A percentile compares a stretch with the other conserved stretches of the same genome.
These are phyloP conservation scores for Serranochromis macrocephalus DNA, from an alignment of 2,113 vertebrate species.

Conservation along the genomic window DNA sequence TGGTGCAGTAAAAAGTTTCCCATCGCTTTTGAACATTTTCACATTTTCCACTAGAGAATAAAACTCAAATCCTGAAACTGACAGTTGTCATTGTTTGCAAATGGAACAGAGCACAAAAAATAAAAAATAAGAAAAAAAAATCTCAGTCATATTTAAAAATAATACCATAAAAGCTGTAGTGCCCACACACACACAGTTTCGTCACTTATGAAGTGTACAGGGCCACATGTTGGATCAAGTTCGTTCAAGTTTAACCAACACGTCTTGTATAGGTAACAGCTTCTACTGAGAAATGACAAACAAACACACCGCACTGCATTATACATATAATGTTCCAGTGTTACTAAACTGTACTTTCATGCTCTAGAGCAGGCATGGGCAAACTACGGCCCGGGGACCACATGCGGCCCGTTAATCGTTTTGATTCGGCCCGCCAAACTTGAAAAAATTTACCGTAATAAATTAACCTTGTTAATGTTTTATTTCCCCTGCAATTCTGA, in stretches of 20 bases:
- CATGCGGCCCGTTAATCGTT: no score
- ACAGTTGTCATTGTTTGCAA: constrained; percentile 15
- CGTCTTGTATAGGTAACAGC: background rate
- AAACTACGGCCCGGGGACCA: no score
- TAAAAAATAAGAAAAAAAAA: background rate
- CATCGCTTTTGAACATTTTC: constrained; percentile 30
- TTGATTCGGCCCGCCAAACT: no score
- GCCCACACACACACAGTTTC: background rate
- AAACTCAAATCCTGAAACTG: background rate
- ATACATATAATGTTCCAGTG: background rate
- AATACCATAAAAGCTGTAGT: background rate
- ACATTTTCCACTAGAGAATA: constrained; percentile 41
- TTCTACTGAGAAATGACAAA: background rate
- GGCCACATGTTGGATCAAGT: background rate
- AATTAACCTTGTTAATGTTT: no score
- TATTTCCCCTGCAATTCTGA: no score
- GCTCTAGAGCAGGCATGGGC: no score
- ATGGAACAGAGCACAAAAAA: background rate
- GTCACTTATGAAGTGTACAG: background rate
- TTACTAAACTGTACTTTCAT: background rate
- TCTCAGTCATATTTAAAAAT: background rate
- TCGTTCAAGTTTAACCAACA: background rate
- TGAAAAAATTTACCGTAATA: no score
- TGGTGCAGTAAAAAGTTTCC: constrained; percentile 62
- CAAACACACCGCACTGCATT: background rate